These are phyloP conservation scores for Actenoides lindsayi DNA, from an alignment of 2,113 vertebrate species.

Conservation along the genomic window DNA sequence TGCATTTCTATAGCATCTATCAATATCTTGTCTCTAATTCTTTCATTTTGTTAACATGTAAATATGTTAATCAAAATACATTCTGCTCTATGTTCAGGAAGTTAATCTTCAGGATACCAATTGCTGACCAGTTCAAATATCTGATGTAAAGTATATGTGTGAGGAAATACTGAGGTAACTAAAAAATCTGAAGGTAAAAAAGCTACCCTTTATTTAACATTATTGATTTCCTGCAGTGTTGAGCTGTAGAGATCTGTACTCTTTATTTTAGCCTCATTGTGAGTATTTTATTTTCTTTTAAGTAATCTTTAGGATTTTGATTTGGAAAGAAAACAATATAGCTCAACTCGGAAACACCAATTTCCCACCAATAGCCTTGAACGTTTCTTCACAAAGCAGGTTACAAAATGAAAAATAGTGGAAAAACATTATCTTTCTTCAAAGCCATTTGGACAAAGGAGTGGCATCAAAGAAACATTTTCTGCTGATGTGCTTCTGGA, in stretches of 20 bases:
- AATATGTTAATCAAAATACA: neutral
- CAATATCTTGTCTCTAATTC: neutral
- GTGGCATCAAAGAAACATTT: neutral
- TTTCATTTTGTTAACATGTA: neutral
- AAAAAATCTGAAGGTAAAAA: neutral
- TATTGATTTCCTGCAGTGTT: neutral
- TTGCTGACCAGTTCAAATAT: slow-evolving; percentile 28
- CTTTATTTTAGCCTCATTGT: neutral
- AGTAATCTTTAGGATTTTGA: neutral
- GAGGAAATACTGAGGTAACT: neutral
- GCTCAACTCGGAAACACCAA: neutral
- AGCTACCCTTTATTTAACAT: neutral
- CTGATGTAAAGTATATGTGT: neutral
- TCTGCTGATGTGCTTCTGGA: neutral
- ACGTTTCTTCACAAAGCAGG: neutral
- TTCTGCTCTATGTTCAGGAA: neutral
- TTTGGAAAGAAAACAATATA: neutral
- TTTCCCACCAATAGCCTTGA: neutral
- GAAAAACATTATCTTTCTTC: neutral
- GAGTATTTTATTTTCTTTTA: neutral
- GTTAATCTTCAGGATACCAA: neutral
- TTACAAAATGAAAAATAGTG: neutral
- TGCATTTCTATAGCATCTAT: neutral
- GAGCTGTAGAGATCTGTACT: neutral
- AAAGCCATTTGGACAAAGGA: neutral